Conservation (phyloP, 37 sponge, comb jelly and placozoan species). For the Cladorhizidae sp. region DNA sequence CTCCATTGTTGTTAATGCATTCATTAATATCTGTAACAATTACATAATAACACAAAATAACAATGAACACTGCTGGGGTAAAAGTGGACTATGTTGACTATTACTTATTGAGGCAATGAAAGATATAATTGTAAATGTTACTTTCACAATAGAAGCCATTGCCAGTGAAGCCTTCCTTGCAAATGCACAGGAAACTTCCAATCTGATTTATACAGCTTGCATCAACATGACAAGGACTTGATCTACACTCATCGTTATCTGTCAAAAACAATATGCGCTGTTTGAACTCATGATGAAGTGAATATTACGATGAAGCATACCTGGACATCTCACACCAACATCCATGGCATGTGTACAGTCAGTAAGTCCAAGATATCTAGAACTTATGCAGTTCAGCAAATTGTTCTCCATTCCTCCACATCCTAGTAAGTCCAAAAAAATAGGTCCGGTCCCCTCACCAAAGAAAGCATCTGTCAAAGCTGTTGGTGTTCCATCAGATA, state of each 20-base stretch:
- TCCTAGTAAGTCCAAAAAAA: slow-evolving; percentile 22
- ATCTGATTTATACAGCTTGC: slow-evolving; percentile 36
- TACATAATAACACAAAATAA: too few species aligned
- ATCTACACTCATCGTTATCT: slow-evolving; percentile 28
- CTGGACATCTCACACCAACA: slow-evolving; percentile 46
- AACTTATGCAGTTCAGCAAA: slow-evolving; percentile 1
- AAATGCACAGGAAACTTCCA: slow-evolving; percentile 25
- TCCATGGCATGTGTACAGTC: slow-evolving; percentile 21
- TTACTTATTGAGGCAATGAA: background rate
- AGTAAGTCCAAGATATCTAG: background rate
- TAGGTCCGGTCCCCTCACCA: slow-evolving; percentile 33
- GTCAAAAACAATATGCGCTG: background rate
- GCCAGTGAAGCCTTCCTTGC: slow-evolving; percentile 37
- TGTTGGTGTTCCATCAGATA: background rate
- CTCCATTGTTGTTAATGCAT: slow-evolving; percentile 29
- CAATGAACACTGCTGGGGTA: too few species aligned
- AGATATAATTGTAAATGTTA: slow-evolving; percentile 1
- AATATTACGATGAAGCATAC: slow-evolving; percentile 1
- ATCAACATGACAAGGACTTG: slow-evolving; percentile 16
- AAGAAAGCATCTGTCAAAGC: slow-evolving; percentile 6
- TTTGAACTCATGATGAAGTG: background rate
- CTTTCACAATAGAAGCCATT: background rate
- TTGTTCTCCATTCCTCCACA: slow-evolving; percentile 15
- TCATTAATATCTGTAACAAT: slow-evolving; percentile 44
- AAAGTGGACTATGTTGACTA: too few species aligned